Base-by-base conservation (phyloP, 2,797 vertebrate species). In the Chiroxiphia lanceolata region DNA sequence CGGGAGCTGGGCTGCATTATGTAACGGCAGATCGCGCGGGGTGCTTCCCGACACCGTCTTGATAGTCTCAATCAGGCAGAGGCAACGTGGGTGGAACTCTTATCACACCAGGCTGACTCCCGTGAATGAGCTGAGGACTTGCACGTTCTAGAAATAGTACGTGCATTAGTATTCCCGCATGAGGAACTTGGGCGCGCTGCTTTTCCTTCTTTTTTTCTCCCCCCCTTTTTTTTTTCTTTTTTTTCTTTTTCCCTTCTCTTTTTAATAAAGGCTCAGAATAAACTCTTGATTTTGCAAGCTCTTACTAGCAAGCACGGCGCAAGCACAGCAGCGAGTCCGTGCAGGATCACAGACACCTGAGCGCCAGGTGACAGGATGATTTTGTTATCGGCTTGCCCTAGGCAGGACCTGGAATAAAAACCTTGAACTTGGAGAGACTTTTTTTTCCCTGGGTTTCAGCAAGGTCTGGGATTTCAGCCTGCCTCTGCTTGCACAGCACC, bases 11-110 rank as follows among this genome's bases (percentile, higher is more conserved):
- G 87, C 90, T 91, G 74, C 74, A 4, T 91, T 93, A 81, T 65
- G 1, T 76, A 96, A 90, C 44, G 6, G 77, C 87, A 83, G 85
- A 86, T 54, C 44, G 17, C 83, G 36, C 8, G 1, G 81, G 90
- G 83, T 76, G 79, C 92, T 83, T 95, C 50, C 95, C 78, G n/a
- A 83, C 87, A 13, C 85, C 15, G 11, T 29, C 87, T 83, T 85
- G 91, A 88, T 91, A 90, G 94, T 71, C 91, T 90, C 94, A 90
- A 81, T 94, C 91, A 87, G 93, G 91, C 63, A 0, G 61, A 92
- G 93, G 91, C 96, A 91, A 92, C 10, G 59, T 94, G 94, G 94
- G 94, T 84, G 94, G 89, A 94, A 96, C 83, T 79, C 83, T 94
- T 90, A 93, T 61, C 91, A 54, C 53, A 78, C 69, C 91, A 83